These are phyloP conservation scores for Drosophila formosana DNA, from an alignment of 2,888 invertebrate genomes.

Conservation along the genomic window DNA sequence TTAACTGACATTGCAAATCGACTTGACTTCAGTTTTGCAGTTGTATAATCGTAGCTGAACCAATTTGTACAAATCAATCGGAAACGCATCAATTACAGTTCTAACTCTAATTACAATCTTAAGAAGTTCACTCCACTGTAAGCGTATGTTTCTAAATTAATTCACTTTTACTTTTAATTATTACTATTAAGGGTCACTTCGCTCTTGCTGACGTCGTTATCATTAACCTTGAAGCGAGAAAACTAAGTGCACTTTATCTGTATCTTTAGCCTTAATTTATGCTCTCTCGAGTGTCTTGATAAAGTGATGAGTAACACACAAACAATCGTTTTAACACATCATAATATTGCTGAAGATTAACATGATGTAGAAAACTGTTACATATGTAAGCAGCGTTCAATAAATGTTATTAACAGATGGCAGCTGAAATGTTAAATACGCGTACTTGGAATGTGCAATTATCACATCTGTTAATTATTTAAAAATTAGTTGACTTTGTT, in stretches of 20 bases:
- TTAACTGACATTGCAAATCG: not conserved
- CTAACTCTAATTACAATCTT: not conserved
- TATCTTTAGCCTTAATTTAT: slow-evolving; percentile 12
- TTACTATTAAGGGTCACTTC: not conserved
- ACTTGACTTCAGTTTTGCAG: slow-evolving; percentile 6
- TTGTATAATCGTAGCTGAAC: slow-evolving; percentile 14
- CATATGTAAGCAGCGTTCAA: not conserved
- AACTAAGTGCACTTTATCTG: slow-evolving; percentile 13
- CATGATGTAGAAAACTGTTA: not conserved
- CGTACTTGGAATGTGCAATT: not conserved
- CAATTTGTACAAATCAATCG: not conserved
- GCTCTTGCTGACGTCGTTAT: slow-evolving; percentile 7
- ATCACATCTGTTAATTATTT: not conserved
- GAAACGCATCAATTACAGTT: slow-evolving; percentile 1
- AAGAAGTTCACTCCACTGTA: not conserved
- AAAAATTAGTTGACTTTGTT: not conserved
- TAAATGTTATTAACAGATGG: not conserved
- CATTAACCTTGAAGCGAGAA: slow-evolving; percentile 4
- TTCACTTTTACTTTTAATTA: slow-evolving; percentile 1
- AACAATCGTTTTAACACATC: not conserved
- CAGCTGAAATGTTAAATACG: not conserved
- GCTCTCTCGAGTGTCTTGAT: not conserved
- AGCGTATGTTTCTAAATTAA: not conserved
- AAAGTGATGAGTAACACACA: not conserved
- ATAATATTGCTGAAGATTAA: not conserved